Evolutionary conservation across 2,888 invertebrate species (phyloP).

Genomic region (Idaea straminata): DNA sequence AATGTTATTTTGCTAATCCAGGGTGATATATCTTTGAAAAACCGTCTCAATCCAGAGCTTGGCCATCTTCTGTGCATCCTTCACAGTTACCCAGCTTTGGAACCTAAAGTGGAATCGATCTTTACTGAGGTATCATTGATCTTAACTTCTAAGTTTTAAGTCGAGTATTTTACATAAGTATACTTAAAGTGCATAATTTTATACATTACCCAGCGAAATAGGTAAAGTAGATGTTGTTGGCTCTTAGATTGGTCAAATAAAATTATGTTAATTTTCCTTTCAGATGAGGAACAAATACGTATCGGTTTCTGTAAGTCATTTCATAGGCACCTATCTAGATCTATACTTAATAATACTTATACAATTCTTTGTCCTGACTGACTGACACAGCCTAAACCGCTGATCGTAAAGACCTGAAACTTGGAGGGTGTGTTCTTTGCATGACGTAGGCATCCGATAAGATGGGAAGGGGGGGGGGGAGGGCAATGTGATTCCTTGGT

Average conservation of each 20-base stretch:
- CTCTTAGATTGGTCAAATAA: neutral
- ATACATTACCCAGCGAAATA: conserved; percentile 2
- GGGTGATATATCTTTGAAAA: conserved; percentile 63
- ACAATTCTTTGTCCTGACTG: too few species aligned
- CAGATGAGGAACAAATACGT: conserved; percentile 43
- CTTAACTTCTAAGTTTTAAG: neutral
- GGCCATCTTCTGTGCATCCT: conserved; percentile 69
- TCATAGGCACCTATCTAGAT: too few species aligned
- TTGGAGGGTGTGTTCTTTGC: too few species aligned
- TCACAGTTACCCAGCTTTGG: conserved; percentile 59
- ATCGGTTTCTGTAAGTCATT: neutral
- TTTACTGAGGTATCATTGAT: conserved; percentile 45
- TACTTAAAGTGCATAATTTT: neutral
- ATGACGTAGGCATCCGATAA: too few species aligned
- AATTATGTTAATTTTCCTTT: conserved; percentile 15
- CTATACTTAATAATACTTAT: too few species aligned
- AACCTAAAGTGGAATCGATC: conserved; percentile 55
- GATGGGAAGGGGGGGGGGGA: too few species aligned
- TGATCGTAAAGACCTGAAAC: too few species aligned
- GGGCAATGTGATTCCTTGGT: too few species aligned
- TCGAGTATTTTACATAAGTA: neutral
- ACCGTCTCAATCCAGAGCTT: conserved; percentile 66
- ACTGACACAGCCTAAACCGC: too few species aligned
- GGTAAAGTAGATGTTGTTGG: conserved; percentile 6
- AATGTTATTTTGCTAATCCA: conserved; percentile 28